A percentile compares a stretch with the other conserved stretches of the same genome.
phyloP scores from a whole-genome alignment of 2,797 vertebrate genomes.

The Setipinna tenuifilis region DNA sequence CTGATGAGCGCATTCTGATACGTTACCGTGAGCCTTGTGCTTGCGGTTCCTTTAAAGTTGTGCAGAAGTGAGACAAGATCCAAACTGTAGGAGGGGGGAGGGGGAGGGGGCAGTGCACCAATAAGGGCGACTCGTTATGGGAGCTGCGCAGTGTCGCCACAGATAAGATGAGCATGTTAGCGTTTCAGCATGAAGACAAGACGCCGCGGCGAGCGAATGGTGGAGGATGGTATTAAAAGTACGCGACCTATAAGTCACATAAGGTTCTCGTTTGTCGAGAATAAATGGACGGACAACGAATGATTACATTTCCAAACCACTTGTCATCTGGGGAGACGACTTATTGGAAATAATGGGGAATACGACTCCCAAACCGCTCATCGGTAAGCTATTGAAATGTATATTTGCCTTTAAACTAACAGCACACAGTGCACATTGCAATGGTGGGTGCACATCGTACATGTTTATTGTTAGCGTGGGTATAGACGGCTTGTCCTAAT shows the following conservation, averaged over 20 bases:
- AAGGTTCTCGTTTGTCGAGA: slow-evolving; percentile 39
- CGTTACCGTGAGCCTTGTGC: background rate
- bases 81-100: slow-evolving; percentile 64
- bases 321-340: slow-evolving; percentile 68
- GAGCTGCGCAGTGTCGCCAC: slow-evolving; percentile 57
- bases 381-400: slow-evolving; percentile 69
- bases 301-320: slow-evolving; percentile 65
- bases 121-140: slow-evolving; percentile 53
- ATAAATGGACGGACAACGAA: slow-evolving; percentile 72
- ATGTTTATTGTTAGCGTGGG: slow-evolving; percentile 6
- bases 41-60: slow-evolving; percentile 78
- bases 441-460: background rate
- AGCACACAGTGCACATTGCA: background rate
- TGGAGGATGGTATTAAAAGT: slow-evolving; percentile 39
- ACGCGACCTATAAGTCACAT: slow-evolving; percentile 37
- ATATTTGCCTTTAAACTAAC: background rate
- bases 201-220: slow-evolving; percentile 32
- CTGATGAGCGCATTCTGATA: slow-evolving; percentile 13
- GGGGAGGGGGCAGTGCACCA: slow-evolving; percentile 68
- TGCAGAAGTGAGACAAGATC: slow-evolving; percentile 63
- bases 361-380: slow-evolving; percentile 77
- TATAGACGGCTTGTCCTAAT: slow-evolving; percentile 55
- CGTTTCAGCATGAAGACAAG: slow-evolving; percentile 55
- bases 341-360: slow-evolving; percentile 80
- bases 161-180: slow-evolving; percentile 66